Percentiles rank a stretch among this genome's conserved stretches.
phyloP scores from a whole-genome alignment of 2,888 invertebrate species.

The Nudaria mundana region DNA sequence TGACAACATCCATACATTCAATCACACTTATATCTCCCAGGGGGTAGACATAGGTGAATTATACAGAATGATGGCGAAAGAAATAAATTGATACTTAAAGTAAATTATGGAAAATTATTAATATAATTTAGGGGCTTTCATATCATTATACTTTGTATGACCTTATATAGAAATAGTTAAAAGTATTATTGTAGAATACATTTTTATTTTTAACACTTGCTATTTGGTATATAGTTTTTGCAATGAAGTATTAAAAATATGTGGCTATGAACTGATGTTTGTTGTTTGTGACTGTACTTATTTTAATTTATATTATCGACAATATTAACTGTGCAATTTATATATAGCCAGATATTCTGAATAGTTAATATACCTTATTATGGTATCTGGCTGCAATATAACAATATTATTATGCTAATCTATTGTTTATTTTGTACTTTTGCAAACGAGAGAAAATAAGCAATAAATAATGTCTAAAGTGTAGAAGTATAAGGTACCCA shows the following conservation, averaged over 20 bases:
- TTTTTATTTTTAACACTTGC: too few species aligned
- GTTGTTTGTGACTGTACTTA: constrained; percentile 42
- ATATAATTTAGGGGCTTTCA: constrained; percentile 24
- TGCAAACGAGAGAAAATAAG: too few species aligned
- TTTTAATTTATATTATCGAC: constrained; percentile 29
- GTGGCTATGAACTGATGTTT: constrained; percentile 21
- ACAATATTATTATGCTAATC: constrained; percentile 11
- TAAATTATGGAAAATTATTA: constrained; percentile 10
- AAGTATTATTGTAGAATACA: constrained; percentile 14
- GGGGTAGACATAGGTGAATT: too few species aligned
- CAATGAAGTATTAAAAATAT: background rate
- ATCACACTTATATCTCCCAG: too few species aligned
- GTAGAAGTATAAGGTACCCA: too few species aligned
- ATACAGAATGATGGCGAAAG: too few species aligned
- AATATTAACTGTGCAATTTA: constrained; percentile 41
- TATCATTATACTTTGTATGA: constrained; percentile 20
- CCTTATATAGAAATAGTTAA: constrained; percentile 4
- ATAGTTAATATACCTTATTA: constrained; percentile 22
- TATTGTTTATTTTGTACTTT: too few species aligned
- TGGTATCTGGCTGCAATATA: constrained; percentile 20
- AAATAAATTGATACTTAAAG: too few species aligned
- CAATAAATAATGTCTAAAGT: too few species aligned
- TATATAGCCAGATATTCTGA: constrained; percentile 33
- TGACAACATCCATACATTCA: too few species aligned
- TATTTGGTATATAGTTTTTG: background rate